Percentiles rank a stretch among this genome's conserved stretches.
Evolutionary conservation across 2,797 vertebrate species (phyloP).

Genomic region (Pipistrellus kuhlii): DNA sequence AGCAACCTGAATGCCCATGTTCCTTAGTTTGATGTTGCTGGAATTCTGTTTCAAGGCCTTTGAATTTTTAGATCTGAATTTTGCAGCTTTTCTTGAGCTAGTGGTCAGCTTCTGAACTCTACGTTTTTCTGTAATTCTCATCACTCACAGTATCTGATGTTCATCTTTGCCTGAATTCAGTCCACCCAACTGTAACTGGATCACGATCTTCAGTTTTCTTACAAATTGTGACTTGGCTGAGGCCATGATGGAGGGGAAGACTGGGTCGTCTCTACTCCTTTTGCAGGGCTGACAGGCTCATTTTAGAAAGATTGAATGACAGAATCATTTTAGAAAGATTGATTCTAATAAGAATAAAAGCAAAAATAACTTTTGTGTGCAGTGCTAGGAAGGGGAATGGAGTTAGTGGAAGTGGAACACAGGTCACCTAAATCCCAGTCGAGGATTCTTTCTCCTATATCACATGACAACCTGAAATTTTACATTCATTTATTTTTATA

Average conservation of each 20-base stretch:
- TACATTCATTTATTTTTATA: neutral
- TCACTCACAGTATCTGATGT: slow-evolving; percentile 91
- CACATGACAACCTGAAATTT: neutral
- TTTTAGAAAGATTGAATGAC: neutral
- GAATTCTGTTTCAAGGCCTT: neutral
- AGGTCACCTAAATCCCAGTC: neutral
- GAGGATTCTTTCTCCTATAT: neutral
- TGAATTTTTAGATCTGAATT: neutral
- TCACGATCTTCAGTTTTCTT: slow-evolving; percentile 94
- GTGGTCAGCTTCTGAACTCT: neutral
- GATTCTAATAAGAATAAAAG: slow-evolving; percentile 28
- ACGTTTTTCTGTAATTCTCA: neutral
- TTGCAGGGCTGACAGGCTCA: neutral
- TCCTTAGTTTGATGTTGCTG: neutral
- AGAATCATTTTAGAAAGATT: neutral
- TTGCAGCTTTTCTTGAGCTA: neutral
- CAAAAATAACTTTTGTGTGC: neutral
- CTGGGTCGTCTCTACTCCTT: neutral
- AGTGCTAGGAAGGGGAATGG: neutral
- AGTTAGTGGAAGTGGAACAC: neutral
- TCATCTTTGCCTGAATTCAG: slow-evolving; percentile 92
- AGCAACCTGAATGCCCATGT: neutral
- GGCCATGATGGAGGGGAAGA: neutral
- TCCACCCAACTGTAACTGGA: slow-evolving; percentile 92
- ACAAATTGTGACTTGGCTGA: slow-evolving; percentile 93